Base-by-base conservation (phyloP, 2,888 invertebrate species). In the Tanytarsus gracilentus region DNA sequence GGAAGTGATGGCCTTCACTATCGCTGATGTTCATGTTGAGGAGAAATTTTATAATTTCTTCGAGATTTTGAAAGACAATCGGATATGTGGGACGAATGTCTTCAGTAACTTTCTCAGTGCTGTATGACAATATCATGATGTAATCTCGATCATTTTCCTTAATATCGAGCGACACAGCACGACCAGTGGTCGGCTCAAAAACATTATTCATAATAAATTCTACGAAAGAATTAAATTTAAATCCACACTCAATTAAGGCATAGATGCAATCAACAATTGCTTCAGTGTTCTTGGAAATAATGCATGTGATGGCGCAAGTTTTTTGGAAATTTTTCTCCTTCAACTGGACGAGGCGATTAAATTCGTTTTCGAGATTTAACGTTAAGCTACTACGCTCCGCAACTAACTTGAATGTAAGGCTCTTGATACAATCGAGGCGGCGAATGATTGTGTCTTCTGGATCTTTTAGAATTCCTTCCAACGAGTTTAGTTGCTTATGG, bases 11-110 rank as follows among this genome's bases (percentile, higher is more conserved):
- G 0, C 66, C 65, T 0, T 66, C 65, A 2, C 69, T 68, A 4
- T 73, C 64, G 2, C 0, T 66, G 25, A 70, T 66, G 56, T 74
- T 74, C 55, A 74, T 71, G 59, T 68, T 66, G 8, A 62, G 27
- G 9, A 74, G 62, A 44, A 69, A 72, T 3, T 68, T 65, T 3
- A 74, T 61, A 3, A 71, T 63, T 18, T 65, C 64, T 44, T 67
- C 66, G 2, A 74, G 66, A 50, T 71, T 66, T 9, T 65, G 65
- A 39, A 74, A 70, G 0, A 74, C 71, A 18, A 69, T 67, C 52
- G 69, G 70, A 58, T 74, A 73, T 25, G 68, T 71, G 6, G 73
- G 73, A 1, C 70, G 68, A 51, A 74, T 64, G n/a, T 66, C 64
- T 8, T 62, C 63, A 23, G 65, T 36, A 6, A 69, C 66, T 30